A percentile compares a stretch with the other conserved stretches of the same genome.
phyloP scores from a whole-genome alignment of 2,888 invertebrate species.

The Dioctria rufipes region DNA sequence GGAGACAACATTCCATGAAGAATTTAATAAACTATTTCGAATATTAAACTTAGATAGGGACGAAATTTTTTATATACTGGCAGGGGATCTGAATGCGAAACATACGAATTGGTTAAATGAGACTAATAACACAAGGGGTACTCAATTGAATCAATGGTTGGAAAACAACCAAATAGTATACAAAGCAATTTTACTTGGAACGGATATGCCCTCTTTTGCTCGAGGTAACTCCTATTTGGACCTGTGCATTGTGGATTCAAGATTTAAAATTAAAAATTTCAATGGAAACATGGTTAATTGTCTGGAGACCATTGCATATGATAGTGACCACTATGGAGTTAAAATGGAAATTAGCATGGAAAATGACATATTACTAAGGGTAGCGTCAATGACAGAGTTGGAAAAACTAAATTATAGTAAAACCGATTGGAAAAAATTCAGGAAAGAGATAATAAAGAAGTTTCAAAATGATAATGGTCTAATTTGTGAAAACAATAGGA shows the following conservation, averaged over 20 bases:
- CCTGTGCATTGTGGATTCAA: neutral
- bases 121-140: slow-evolving; percentile 39
- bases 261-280: neutral
- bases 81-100: slow-evolving; percentile 48
- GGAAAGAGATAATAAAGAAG: neutral
- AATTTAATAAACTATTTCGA: slow-evolving; percentile 24
- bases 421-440: slow-evolving; percentile 20
- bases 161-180: slow-evolving; percentile 20
- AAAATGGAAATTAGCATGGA: neutral
- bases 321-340: slow-evolving; percentile 30
- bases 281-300: neutral
- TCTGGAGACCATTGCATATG: neutral
- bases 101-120: slow-evolving; percentile 43
- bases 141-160: slow-evolving; percentile 24
- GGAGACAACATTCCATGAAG: neutral
- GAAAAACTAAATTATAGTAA: slow-evolving; percentile 11
- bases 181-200: neutral
- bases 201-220: neutral
- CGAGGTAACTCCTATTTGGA: slow-evolving; percentile 33
- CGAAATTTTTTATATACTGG: slow-evolving; percentile 36
- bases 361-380: neutral
- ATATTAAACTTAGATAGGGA: slow-evolving; percentile 24
- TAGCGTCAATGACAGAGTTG: neutral
- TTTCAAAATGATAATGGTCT: neutral
- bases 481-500: neutral